Evolutionary conservation across 2,888 invertebrate species (phyloP).

Genomic region (Perizoma flavofasciatum): DNA sequence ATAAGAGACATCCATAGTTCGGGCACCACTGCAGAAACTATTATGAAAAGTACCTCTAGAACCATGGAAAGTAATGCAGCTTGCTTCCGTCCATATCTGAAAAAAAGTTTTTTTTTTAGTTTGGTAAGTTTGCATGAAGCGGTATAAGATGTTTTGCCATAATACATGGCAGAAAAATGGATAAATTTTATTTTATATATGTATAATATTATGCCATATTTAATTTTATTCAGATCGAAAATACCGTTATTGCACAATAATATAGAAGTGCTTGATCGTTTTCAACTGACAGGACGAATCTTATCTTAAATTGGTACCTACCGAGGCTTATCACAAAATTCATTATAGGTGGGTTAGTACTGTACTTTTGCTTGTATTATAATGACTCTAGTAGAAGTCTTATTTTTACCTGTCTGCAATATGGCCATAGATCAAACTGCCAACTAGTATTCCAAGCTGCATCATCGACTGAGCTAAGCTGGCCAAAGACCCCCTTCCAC

Average conservation of each 20-base stretch:
- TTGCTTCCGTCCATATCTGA: constrained; percentile 86
- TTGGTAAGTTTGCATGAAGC: too few relatives aligned
- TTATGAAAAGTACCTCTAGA: constrained; percentile 81
- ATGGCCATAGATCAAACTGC: constrained; percentile 81
- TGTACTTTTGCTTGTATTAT: too few relatives aligned
- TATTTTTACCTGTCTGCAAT: constrained; percentile 73
- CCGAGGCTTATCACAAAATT: constrained; percentile 2
- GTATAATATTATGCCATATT: too few relatives aligned
- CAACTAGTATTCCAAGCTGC: constrained; percentile 82
- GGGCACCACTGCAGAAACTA: constrained; percentile 80
- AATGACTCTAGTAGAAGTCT: too few relatives aligned
- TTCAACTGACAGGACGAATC: neutral
- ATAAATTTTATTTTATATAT: too few relatives aligned
- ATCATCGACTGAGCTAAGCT: constrained; percentile 82
- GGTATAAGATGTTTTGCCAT: too few relatives aligned
- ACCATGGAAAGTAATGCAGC: constrained; percentile 84
- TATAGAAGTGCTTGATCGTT: neutral
- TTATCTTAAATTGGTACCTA: neutral
- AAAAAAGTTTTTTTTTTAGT: constrained; percentile 35
- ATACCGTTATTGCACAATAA: neutral
- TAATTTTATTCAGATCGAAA: too few relatives aligned
- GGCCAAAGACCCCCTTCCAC: constrained; percentile 78
- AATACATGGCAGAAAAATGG: too few relatives aligned
- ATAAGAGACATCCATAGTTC: constrained; percentile 85
- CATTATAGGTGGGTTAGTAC: neutral